Percentiles rank a stretch among this genome's conserved stretches.
Conservation (phyloP, 1,140 invertebrate genomes). For the Neodiprion lecontei region DNA sequence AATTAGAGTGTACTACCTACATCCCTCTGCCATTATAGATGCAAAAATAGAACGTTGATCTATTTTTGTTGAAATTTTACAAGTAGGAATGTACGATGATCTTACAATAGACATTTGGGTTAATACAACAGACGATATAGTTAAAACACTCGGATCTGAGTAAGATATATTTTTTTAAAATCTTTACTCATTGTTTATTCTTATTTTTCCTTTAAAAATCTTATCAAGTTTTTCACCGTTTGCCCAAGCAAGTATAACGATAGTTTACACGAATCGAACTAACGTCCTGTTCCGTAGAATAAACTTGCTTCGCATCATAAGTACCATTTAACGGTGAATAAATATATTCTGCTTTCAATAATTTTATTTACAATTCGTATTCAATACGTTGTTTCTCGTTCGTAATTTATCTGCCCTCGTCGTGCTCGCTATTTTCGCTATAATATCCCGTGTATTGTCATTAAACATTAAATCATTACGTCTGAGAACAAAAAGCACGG, state of each 20-base stretch:
- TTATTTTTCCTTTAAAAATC: slow-evolving; percentile 18
- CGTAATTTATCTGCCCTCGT: no score
- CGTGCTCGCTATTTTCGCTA: no score
- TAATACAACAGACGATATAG: slow-evolving; percentile 1
- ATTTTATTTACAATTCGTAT: slow-evolving; percentile 5
- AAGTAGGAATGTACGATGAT: slow-evolving; percentile 31
- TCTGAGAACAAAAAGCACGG: neutral
- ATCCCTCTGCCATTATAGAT: slow-evolving; percentile 26
- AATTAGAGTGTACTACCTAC: slow-evolving; percentile 33
- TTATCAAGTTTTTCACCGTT: neutral
- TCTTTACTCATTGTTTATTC: slow-evolving; percentile 16
- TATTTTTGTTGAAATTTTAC: slow-evolving; percentile 31
- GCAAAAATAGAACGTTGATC: slow-evolving; percentile 32
- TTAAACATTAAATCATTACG: no score
- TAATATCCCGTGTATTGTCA: no score
- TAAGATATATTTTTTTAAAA: slow-evolving; percentile 14
- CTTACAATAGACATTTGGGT: slow-evolving; percentile 15
- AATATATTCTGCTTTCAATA: slow-evolving; percentile 4
- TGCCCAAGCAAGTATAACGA: neutral
- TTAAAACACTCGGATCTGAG: slow-evolving; percentile 8
- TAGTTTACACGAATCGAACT: neutral
- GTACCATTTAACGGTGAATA: neutral
- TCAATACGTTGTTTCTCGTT: neutral
- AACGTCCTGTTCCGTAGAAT: neutral
- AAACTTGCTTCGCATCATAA: neutral